A percentile compares a stretch with the other conserved stretches of the same genome.
phyloP scores from a whole-genome alignment of 1,140 invertebrate genomes.

The Halictus rubicundus region DNA sequence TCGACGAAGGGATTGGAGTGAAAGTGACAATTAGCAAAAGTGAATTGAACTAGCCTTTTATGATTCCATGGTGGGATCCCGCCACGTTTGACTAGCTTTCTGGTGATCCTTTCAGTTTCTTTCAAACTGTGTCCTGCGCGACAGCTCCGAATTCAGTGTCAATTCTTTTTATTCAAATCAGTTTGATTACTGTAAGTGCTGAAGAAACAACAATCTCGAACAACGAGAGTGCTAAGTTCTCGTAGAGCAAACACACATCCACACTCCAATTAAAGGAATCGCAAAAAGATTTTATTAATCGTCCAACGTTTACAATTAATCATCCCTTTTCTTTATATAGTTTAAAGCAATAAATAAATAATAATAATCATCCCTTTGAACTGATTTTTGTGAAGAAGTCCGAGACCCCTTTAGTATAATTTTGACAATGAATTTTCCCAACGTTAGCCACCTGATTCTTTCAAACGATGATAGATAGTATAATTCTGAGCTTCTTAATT shows the following conservation, averaged over 20 bases:
- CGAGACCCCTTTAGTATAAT: no score
- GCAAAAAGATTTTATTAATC: no score
- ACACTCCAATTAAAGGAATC: no score
- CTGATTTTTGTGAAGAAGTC: no score
- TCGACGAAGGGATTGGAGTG: conserved; percentile 68
- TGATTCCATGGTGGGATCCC: conserved; percentile 71
- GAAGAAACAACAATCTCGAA: not conserved
- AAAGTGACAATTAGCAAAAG: conserved; percentile 74
- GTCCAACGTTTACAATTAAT: not conserved
- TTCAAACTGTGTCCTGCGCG: conserved; percentile 50
- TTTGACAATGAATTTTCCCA: no score
- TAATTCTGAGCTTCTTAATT: not conserved
- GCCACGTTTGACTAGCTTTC: conserved; percentile 57
- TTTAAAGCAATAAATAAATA: no score
- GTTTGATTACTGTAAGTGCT: conserved; percentile 17
- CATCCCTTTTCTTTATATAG: not conserved
- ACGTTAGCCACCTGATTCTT: no score
- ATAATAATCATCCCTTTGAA: no score
- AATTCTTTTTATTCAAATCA: no score
- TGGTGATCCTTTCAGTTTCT: conserved; percentile 63
- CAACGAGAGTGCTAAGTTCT: not conserved
- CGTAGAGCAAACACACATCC: not conserved
- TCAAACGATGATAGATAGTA: not conserved
- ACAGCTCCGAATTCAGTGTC: not conserved
- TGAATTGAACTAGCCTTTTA: conserved; percentile 62